These are phyloP conservation scores for Podarcis raffonei DNA, from an alignment of 2,113 vertebrate species.

Conservation along the genomic window DNA sequence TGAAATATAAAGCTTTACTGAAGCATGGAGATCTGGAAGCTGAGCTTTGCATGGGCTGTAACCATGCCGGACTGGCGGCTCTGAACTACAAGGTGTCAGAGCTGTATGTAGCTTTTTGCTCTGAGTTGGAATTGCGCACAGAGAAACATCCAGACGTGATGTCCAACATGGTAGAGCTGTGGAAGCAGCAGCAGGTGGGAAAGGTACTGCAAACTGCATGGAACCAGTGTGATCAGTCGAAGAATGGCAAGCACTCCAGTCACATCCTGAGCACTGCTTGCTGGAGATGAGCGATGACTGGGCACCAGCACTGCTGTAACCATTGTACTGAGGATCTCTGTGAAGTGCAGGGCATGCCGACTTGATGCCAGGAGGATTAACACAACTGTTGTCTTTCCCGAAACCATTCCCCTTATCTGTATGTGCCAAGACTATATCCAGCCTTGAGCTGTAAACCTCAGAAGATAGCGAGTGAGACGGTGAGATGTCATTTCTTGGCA, in stretches of 20 bases:
- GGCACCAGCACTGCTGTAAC: constrained; percentile 24
- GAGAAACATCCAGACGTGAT: constrained; percentile 61
- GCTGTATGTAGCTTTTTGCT: constrained; percentile 45
- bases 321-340: neutral
- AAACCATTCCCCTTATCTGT: constrained; percentile 43
- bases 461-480: constrained; percentile 45
- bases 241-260: neutral
- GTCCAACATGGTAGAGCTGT: constrained; percentile 61
- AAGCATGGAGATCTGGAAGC: constrained; percentile 56
- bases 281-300: constrained; percentile 37
- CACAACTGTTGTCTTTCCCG: neutral
- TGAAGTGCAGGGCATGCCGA: constrained; percentile 29
- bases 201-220: constrained; percentile 51
- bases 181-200: constrained; percentile 49
- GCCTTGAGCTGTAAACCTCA: constrained; percentile 61
- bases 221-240: neutral
- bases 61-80: neutral
- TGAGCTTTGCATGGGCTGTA: constrained; percentile 39
- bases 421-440: constrained; percentile 65
- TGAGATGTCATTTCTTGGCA: constrained; percentile 41
- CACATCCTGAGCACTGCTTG: constrained; percentile 42
- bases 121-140: constrained; percentile 55
- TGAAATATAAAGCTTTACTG: constrained; percentile 72
- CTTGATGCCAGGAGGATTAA: constrained; percentile 42
- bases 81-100: constrained; percentile 38